Evolutionary conservation across 1,140 invertebrate species (phyloP), one percentile per base, ranked within the genome.

Genomic region (Drosophila equinoxialis): DNA sequence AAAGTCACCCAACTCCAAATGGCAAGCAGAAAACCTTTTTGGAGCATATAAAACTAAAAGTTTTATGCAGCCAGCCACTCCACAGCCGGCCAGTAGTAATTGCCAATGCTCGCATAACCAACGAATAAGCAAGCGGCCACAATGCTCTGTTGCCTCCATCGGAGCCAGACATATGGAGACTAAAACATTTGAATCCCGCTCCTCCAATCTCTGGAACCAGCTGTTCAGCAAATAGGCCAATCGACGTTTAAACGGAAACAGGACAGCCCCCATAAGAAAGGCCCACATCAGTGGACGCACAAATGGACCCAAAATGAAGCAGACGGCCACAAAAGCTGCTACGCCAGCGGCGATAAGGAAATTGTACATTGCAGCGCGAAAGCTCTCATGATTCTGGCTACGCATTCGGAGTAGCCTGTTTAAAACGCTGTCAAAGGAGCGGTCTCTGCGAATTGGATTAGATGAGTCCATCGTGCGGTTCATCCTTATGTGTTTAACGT

Each of bases 261-360:
- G 93, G 26, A 97, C 96, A 2, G 96, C 96, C 17, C 97, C 97
- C 58, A 97, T 97, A 13, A 99, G 92, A 55, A 99, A 93, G 4
- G 98, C 98, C 98, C 98, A 99, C 68, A 99, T 94, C 37, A 99
- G 90, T 0, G 98, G 97, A 81, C 97, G 96, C 14, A 99, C 94
- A 92, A 99, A 99, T 0, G 98, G 97, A 87, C 97, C 96, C 5
- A 99, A 92, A 33, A 94, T 94, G 17, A 94, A 90, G 68, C 90
- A 92, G 57, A 98, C 96, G 71, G 96, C 94, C 90, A 97, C 98
- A 13, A 98, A 94, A 4, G 97, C 96, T 81, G 95, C 96, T 26
- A 95, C 93, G 10, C 95, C 96, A 1, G 94, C 94, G 45, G 96
- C 91, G 10, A 96, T 96, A 33, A 97, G 93, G 1, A 96, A 96